Base-by-base conservation (phyloP, 2,113 vertebrate genomes). In the Lampris incognitus region DNA sequence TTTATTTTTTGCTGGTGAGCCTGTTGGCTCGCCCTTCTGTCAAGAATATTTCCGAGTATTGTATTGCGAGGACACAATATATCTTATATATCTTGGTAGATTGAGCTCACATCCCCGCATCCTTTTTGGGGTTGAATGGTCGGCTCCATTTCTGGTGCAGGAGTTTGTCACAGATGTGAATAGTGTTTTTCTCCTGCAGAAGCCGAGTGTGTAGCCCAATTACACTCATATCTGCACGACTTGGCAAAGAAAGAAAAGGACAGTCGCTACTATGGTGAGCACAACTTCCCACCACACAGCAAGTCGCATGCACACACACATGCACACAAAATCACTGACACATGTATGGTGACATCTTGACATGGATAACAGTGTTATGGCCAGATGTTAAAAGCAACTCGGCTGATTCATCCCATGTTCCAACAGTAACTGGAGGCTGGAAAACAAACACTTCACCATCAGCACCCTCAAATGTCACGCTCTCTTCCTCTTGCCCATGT, bases 251-350 rank as follows among this genome's bases (percentile, higher is more conserved):
- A 85, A 75, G 92, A 93, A 69, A 77, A 85, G 76, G 92, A 93
- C 71, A 93, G 93, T 1, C 59, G 73, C 24, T 91, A 92, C 70
- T 91, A 93, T 0, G 96, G 97, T 98, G 89, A 95, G 95, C 76
- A 63, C 73, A 51, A 0, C 42, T 0, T 13, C 54, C 70, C 69
- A 46, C 48, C 56, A 24, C 51, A 6, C 57, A 36, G 73, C 74
- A 24, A 24, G 24, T 24, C 24, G 24, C 24, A 49, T 42, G 37
- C 50, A 9, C n/a, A 40, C 70, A 38, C n/a, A 40, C 44, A 48
- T 36, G 41, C 73, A 72, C 60, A 70, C 66, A 65, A 10, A 6
- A 62, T 59, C 13, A 9, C 44, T 36, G n/a, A 40, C 4, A 62
- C 42, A 75, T 40, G 57, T 49, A 69, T 40, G 69, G 40, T 72